phyloP scores from a whole-genome alignment of 2,797 vertebrate species.

The Heteromormyrus szaboi region DNA sequence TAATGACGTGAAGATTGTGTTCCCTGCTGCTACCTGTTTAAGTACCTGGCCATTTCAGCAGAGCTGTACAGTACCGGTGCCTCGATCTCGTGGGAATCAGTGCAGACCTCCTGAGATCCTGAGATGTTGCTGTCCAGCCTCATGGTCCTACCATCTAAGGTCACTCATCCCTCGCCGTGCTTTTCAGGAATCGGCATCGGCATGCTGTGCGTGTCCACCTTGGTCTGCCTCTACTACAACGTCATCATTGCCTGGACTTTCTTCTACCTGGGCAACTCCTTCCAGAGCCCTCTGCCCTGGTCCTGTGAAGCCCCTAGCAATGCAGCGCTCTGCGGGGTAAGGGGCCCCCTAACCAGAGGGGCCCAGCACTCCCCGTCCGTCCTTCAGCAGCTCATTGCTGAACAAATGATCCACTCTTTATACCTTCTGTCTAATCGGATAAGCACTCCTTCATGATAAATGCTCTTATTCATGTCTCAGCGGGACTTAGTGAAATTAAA shows the following conservation, averaged over 20 bases:
- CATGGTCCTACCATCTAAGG: not conserved
- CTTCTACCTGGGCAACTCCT: conserved; percentile 74
- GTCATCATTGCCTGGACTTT: conserved; percentile 78
- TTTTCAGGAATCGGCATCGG: conserved; percentile 69
- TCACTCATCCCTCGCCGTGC: too few species aligned
- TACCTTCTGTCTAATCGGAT: not conserved
- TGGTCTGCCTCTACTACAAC: conserved; percentile 77
- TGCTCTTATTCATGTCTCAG: not conserved
- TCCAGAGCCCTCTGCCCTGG: conserved; percentile 79
- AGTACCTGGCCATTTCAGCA: not conserved
- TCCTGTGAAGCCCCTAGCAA: conserved; percentile 60
- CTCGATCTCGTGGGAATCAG: not conserved
- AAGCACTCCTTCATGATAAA: not conserved
- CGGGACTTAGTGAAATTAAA: not conserved
- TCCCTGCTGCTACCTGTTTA: not conserved
- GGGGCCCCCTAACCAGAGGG: not conserved
- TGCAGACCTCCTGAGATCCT: not conserved
- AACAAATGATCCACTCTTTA: not conserved
- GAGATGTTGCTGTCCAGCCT: not conserved
- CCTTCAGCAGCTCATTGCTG: not conserved
- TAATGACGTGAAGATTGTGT: not conserved
- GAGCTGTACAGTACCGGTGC: not conserved
- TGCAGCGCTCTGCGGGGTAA: conserved; percentile 49
- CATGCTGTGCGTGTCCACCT: conserved; percentile 69
- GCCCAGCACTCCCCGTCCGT: not conserved